Percentiles rank a stretch among this genome's conserved stretches.
Evolutionary conservation across 2,113 vertebrate species (phyloP).

Genomic region (Ceyx margarethae): DNA sequence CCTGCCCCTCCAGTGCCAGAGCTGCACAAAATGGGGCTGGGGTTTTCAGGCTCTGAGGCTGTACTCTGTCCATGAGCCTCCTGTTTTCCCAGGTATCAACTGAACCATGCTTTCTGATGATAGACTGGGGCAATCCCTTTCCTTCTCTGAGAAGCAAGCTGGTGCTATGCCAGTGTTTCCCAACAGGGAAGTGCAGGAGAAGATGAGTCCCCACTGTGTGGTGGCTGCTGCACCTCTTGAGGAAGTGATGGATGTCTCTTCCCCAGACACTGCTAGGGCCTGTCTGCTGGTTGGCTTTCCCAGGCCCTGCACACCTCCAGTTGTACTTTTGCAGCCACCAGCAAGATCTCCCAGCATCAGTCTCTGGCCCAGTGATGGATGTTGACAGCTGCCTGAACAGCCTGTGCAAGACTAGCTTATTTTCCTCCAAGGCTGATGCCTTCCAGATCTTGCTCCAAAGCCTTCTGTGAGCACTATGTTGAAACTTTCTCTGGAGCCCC

Average conservation of each 20-base stretch:
- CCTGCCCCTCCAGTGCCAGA: background rate
- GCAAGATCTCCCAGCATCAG: conserved; percentile 8
- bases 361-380: background rate
- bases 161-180: background rate
- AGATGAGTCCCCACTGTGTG: accelerated
- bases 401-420: background rate
- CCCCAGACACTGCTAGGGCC: background rate
- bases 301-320: background rate
- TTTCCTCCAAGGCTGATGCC: conserved; percentile 15
- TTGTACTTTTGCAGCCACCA: conserved; percentile 27
- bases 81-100: background rate
- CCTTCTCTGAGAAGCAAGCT: background rate
- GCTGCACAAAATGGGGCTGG: background rate
- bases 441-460: conserved; percentile 3
- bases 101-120: background rate
- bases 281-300: background rate
- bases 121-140: background rate
- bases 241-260: conserved; percentile 16
- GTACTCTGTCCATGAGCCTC: background rate
- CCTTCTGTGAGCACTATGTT: background rate
- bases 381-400: conserved; percentile 50
- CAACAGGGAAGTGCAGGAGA: accelerated
- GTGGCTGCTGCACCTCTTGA: accelerated
- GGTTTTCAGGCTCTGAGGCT: background rate
- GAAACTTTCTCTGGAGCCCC: conserved; percentile 2